Evolutionary conservation across 2,797 vertebrate species (phyloP).

Genomic region (Carapus acus): DNA sequence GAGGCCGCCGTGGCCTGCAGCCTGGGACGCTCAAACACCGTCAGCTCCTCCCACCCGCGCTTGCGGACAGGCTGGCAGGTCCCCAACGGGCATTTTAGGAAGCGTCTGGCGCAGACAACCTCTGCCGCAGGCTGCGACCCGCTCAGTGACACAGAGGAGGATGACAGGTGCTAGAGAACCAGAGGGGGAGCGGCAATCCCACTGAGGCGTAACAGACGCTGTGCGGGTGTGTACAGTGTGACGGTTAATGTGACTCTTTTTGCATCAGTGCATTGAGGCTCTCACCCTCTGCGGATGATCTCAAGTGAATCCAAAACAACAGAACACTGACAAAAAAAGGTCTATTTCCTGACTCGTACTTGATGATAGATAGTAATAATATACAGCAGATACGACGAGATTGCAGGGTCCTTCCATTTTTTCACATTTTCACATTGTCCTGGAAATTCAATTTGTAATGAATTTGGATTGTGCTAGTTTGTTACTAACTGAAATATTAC

Average conservation of each 20-base stretch:
- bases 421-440: too few species aligned
- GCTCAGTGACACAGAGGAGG: constrained; percentile 94
- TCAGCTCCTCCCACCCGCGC: constrained; percentile 81
- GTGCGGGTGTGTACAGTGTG: constrained; percentile 17
- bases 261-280: constrained; percentile 40
- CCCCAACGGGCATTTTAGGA: constrained; percentile 95
- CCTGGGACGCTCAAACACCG: constrained; percentile 91
- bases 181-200: constrained; percentile 14
- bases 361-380: constrained; percentile 60
- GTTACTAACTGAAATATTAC: too few species aligned
- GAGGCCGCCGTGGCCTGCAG: constrained; percentile 95
- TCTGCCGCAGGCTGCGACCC: constrained; percentile 82
- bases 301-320: constrained; percentile 43
- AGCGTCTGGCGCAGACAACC: constrained; percentile 83
- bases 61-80: constrained; percentile 93
- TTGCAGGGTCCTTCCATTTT: too few species aligned
- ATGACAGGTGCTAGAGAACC: constrained; percentile 86
- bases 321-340: constrained; percentile 60
- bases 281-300: constrained; percentile 33
- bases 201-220: constrained; percentile 36
- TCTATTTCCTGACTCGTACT: constrained; percentile 63
- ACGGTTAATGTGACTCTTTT: constrained; percentile 43
- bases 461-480: too few species aligned
- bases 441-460: too few species aligned
- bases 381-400: too few species aligned